These are phyloP conservation scores for Callyntrura guangdongensis DNA, from an alignment of 2,888 invertebrate genomes.

Conservation along the genomic window DNA sequence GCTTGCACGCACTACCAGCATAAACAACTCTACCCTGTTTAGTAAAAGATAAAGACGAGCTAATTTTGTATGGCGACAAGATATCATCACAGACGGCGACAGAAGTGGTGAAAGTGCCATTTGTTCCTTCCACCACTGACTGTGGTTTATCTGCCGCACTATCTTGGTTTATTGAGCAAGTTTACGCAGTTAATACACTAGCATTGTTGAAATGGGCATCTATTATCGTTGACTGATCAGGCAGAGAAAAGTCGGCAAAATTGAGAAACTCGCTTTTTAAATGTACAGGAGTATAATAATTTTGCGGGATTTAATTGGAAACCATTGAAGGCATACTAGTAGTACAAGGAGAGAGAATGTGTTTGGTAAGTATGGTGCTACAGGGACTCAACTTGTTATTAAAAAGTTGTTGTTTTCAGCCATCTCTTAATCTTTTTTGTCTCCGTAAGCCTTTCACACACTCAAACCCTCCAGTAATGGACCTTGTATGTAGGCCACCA, in stretches of 20 bases:
- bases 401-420: slow-evolving; percentile 28
- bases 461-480: slow-evolving; percentile 7
- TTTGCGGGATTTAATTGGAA: slow-evolving; percentile 11
- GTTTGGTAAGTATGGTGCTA: too few species aligned
- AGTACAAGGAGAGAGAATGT: neutral
- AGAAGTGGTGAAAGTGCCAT: neutral
- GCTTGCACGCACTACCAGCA: too few species aligned
- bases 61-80: slow-evolving; percentile 15
- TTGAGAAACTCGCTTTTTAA: neutral
- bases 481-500: slow-evolving; percentile 18
- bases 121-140: too few species aligned
- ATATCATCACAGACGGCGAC: neutral
- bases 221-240: neutral
- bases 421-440: slow-evolving; percentile 29
- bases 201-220: neutral
- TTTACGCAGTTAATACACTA: too few species aligned
- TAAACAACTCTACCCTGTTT: too few species aligned
- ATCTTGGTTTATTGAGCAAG: neutral
- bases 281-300: neutral
- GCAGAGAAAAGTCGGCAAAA: neutral
- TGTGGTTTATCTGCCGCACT: slow-evolving; percentile 7
- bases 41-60: too few species aligned
- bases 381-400: neutral
- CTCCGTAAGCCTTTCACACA: slow-evolving; percentile 28
- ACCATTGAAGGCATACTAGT: neutral